phyloP scores from a whole-genome alignment of 2,797 vertebrate genomes.

The Karalla daura region DNA sequence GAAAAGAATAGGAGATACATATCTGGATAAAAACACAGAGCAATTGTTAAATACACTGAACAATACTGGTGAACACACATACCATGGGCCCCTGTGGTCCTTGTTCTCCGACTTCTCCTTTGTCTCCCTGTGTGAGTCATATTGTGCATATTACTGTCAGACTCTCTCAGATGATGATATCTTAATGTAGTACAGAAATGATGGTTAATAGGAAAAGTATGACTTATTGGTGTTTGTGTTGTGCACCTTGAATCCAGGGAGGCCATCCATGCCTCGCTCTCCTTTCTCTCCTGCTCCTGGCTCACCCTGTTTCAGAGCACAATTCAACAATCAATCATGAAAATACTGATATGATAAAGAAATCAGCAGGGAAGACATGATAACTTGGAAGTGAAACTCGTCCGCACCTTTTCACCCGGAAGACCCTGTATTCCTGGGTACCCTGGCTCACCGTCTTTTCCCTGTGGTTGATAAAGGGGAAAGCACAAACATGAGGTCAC shows the following conservation, averaged over 20 bases:
- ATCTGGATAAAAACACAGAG: background rate
- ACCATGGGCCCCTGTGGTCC: conserved; percentile 77
- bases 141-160: background rate
- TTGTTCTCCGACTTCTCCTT: conserved; percentile 79
- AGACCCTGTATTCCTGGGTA: conserved; percentile 85
- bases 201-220: background rate
- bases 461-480: conserved; percentile 76
- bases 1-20: background rate
- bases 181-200: background rate
- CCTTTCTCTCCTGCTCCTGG: conserved; percentile 85
- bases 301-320: conserved; percentile 84
- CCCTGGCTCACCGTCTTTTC: conserved; percentile 87
- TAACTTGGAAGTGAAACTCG: background rate
- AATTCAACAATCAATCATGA: conserved; percentile 5
- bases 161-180: background rate
- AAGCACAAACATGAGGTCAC: background rate
- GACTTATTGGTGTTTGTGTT: background rate
- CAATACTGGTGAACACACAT: conserved; percentile 20
- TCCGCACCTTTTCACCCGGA: conserved; percentile 86
- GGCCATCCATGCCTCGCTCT: conserved; percentile 86
- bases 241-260: conserved; percentile 88
- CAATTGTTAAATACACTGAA: background rate
- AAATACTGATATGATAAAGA: background rate
- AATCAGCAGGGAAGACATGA: background rate
- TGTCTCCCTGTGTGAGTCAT: conserved; percentile 77